These are phyloP conservation scores for Zaprionus africanus DNA, from an alignment of 1,140 invertebrate genomes.

Conservation along the genomic window DNA sequence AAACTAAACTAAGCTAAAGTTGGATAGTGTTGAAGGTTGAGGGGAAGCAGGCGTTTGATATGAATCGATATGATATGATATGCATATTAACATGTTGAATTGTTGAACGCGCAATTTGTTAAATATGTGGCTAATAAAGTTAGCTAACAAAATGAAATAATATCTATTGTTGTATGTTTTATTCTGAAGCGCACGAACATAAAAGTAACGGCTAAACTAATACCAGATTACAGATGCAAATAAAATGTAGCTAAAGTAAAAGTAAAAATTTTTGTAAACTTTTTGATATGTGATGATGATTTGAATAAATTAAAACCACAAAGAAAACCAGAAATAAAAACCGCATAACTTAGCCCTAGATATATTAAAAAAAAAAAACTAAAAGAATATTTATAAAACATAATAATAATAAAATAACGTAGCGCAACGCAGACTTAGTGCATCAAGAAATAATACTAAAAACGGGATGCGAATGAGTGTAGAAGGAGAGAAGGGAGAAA, in stretches of 20 bases:
- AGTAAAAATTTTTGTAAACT: constrained; percentile 77
- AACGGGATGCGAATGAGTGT: constrained; percentile 18
- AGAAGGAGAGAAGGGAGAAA: constrained; percentile 14
- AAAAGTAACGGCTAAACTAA: constrained; percentile 43
- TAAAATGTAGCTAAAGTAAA: constrained; percentile 57
- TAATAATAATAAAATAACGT: constrained; percentile 32
- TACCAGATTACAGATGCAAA: constrained; percentile 31
- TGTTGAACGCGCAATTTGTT: constrained; percentile 57
- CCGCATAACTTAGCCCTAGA: constrained; percentile 68
- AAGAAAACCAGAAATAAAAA: constrained; percentile 29
- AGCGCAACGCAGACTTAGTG: constrained; percentile 51
- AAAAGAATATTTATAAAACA: constrained; percentile 38
- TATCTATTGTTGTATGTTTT: constrained; percentile 78
- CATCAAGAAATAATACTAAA: constrained; percentile 40
- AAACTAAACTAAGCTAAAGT: constrained; percentile 26
- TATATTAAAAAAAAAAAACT: constrained; percentile 63
- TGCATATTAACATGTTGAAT: constrained; percentile 40
- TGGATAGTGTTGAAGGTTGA: constrained; percentile 22
- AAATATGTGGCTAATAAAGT: constrained; percentile 62
- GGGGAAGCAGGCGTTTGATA: constrained; percentile 9
- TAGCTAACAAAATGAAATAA: constrained; percentile 34
- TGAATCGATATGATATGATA: constrained; percentile 9
- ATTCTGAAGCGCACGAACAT: constrained; percentile 65
- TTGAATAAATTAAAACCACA: constrained; percentile 75
- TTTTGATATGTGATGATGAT: constrained; percentile 83